A percentile compares a stretch with the other conserved stretches of the same genome.
Evolutionary conservation across 2,888 invertebrate species (phyloP).

Genomic region (Seira ritae): DNA sequence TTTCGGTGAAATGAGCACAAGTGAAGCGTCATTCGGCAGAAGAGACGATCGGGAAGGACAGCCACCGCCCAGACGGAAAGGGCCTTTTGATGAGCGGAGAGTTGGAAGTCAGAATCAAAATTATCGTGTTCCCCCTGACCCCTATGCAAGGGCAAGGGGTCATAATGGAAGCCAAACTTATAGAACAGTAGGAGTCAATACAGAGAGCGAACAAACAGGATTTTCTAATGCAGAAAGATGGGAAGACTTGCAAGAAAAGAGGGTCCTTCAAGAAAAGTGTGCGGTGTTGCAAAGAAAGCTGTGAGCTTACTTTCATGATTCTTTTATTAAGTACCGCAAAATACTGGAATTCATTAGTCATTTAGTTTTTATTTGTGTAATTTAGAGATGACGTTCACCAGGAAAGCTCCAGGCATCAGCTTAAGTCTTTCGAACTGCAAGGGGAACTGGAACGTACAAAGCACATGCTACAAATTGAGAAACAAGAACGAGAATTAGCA

Average conservation of each 20-base stretch:
- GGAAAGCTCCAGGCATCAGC: conserved; percentile 59
- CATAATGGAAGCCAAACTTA: not conserved
- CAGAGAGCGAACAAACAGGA: not conserved
- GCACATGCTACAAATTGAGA: conserved; percentile 67
- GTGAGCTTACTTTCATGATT: conserved; percentile 5
- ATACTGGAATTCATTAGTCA: not conserved
- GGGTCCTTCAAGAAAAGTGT: conserved; percentile 24
- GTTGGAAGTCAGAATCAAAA: no score
- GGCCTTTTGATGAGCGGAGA: not conserved
- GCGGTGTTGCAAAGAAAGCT: conserved; percentile 29
- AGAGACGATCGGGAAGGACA: no score
- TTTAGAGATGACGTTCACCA: conserved; percentile 65
- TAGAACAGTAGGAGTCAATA: conserved; percentile 37
- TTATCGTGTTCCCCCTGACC: no score
- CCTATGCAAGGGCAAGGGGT: no score
- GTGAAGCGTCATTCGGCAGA: conserved; percentile 13
- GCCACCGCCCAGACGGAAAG: no score
- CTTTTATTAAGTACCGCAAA: not conserved
- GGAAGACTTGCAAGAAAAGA: conserved; percentile 23
- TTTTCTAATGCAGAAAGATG: not conserved
- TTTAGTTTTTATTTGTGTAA: no score
- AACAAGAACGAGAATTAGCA: conserved; percentile 62
- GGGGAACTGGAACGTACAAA: conserved; percentile 64
- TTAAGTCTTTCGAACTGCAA: conserved; percentile 66
- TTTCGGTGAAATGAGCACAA: conserved; percentile 21